phyloP scores from a whole-genome alignment of 2,888 invertebrate species.

The Temnothorax ravouxi region DNA sequence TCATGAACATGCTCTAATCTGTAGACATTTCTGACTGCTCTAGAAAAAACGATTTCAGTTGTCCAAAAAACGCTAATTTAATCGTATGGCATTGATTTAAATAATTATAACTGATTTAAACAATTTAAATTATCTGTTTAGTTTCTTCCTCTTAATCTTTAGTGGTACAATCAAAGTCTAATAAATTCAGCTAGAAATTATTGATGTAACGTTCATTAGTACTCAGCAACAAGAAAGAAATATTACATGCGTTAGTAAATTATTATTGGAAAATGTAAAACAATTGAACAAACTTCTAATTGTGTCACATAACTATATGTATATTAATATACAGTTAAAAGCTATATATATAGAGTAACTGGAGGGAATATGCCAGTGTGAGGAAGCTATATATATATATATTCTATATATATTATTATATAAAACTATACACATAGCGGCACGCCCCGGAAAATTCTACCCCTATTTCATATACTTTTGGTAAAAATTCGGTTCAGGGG shows the following conservation, averaged over 20 bases:
- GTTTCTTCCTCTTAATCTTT: background rate
- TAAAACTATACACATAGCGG: too few relatives aligned
- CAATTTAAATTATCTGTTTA: background rate
- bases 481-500: too few relatives aligned
- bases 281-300: background rate
- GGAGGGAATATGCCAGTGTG: too few relatives aligned
- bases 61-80: background rate
- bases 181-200: background rate
- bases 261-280: background rate
- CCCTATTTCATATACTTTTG: too few relatives aligned
- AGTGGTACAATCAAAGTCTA: background rate
- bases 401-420: too few relatives aligned
- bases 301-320: background rate
- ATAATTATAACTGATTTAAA: background rate
- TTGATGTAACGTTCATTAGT: constrained; percentile 2
- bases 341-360: too few relatives aligned
- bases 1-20: background rate
- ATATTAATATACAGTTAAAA: background rate
- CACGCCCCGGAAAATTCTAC: too few relatives aligned
- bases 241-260: background rate
- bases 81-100: background rate
- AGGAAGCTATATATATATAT: too few relatives aligned
- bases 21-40: background rate
- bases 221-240: background rate
- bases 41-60: background rate